Conservation (phyloP, 2,113 vertebrate species). For the Pteruthius melanotis region DNA sequence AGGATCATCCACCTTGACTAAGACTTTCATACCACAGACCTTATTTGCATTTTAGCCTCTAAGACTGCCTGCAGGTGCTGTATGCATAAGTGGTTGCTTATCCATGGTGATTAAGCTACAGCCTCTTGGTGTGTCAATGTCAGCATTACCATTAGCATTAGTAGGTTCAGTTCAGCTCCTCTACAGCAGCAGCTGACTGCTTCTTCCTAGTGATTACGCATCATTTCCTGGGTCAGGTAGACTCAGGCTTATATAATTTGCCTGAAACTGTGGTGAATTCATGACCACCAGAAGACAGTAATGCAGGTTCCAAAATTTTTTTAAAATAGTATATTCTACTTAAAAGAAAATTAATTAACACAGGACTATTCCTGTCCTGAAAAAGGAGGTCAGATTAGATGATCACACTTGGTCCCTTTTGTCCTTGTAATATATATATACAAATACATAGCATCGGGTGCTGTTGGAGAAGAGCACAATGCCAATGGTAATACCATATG, state of each 20-base stretch:
- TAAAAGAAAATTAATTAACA: constrained; percentile 67
- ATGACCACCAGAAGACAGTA: neutral
- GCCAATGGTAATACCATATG: neutral
- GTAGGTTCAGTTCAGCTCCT: neutral
- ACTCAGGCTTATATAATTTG: constrained; percentile 40
- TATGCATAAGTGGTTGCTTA: neutral
- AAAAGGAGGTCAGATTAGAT: constrained; percentile 57
- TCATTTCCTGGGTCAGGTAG: neutral
- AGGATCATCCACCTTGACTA: neutral
- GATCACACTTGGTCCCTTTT: constrained; percentile 49
- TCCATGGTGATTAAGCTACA: neutral
- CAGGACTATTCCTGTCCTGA: constrained; percentile 47
- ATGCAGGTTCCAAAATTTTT: constrained; percentile 14
- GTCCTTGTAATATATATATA: constrained; percentile 65
- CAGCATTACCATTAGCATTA: neutral
- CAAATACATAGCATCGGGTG: neutral
- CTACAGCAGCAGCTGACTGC: neutral
- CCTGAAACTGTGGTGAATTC: constrained; percentile 23
- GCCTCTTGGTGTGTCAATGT: neutral
- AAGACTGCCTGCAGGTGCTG: neutral
- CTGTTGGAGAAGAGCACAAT: neutral
- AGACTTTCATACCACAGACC: neutral
- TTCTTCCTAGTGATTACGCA: neutral
- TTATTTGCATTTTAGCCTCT: neutral
- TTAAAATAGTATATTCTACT: constrained; percentile 60